Percentiles rank a stretch among this genome's conserved stretches.
phyloP scores from a whole-genome alignment of 2,888 invertebrate species.

The Dinocampus coccinellae region DNA sequence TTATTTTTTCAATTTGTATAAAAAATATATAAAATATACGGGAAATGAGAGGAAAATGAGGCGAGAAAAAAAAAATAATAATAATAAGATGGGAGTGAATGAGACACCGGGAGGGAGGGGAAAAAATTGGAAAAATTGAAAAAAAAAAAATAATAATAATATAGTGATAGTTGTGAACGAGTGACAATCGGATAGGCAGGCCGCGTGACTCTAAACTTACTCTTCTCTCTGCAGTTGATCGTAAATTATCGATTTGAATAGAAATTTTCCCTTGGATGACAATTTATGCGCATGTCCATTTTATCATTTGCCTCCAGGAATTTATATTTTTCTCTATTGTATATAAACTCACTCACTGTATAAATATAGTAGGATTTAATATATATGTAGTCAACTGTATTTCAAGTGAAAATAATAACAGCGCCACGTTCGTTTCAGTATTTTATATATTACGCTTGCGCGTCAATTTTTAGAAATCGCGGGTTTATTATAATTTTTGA shows the following conservation, averaged over 20 bases:
- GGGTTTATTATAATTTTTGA: background rate
- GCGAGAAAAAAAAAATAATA: too few species aligned
- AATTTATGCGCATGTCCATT: constrained; percentile 28
- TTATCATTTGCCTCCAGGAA: background rate
- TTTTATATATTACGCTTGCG: constrained; percentile 12
- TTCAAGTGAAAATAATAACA: background rate
- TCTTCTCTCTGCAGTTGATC: constrained; percentile 60
- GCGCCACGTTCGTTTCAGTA: background rate
- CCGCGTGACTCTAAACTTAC: constrained; percentile 61
- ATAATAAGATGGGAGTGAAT: too few species aligned
- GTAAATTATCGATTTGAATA: constrained; percentile 63
- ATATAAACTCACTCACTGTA: background rate
- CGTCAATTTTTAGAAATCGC: background rate
- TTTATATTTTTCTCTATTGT: constrained; percentile 2
- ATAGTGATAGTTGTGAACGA: constrained; percentile 30
- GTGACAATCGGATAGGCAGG: constrained; percentile 56
- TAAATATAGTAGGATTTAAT: background rate
- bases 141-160: background rate
- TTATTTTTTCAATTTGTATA: background rate
- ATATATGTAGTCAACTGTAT: background rate
- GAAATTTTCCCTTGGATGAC: constrained; percentile 55
- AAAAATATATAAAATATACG: background rate
- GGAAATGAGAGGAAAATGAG: too few species aligned
- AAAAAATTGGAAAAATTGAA: background rate
- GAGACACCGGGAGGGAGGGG: background rate